Evolutionary conservation across 1,140 invertebrate genomes (phyloP).

Genomic region (Globodera rostochiensis): DNA sequence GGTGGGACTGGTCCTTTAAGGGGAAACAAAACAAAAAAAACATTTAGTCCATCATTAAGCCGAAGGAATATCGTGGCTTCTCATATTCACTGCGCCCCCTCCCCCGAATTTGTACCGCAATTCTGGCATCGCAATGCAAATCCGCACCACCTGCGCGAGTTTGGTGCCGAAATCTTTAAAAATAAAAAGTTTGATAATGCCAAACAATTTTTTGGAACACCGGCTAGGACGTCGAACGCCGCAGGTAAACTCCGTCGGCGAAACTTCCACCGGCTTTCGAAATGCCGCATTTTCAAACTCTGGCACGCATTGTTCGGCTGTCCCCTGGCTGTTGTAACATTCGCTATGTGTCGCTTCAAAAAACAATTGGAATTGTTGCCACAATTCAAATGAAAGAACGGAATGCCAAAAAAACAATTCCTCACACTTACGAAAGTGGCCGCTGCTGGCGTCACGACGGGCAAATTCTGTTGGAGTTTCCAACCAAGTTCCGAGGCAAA

Average conservation of each 20-base stretch:
- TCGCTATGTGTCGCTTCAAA: conserved; percentile 26
- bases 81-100: too few species aligned
- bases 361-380: not conserved
- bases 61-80: not conserved
- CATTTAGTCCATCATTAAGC: not conserved
- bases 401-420: not conserved
- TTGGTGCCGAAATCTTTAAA: conserved; percentile 4
- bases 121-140: conserved; percentile 4
- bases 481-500: too few species aligned
- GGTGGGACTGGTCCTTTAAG: conserved; percentile 71
- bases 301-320: conserved; percentile 83
- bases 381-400: conserved; percentile 3
- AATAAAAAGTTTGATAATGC: not conserved
- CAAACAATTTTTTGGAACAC: not conserved
- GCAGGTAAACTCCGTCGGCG: conserved; percentile 79
- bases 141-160: too few species aligned
- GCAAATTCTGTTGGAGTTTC: too few species aligned
- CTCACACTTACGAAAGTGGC: not conserved
- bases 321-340: conserved; percentile 69
- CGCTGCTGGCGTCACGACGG: too few species aligned
- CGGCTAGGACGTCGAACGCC: conserved; percentile 74
- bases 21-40: not conserved
- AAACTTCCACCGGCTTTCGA: conserved; percentile 80
- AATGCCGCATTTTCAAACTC: conserved; percentile 94
- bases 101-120: not conserved